Evolutionary conservation across 2,888 invertebrate species (phyloP), one percentile per base, ranked within the genome.

Genomic region (Rhagium mordax): DNA sequence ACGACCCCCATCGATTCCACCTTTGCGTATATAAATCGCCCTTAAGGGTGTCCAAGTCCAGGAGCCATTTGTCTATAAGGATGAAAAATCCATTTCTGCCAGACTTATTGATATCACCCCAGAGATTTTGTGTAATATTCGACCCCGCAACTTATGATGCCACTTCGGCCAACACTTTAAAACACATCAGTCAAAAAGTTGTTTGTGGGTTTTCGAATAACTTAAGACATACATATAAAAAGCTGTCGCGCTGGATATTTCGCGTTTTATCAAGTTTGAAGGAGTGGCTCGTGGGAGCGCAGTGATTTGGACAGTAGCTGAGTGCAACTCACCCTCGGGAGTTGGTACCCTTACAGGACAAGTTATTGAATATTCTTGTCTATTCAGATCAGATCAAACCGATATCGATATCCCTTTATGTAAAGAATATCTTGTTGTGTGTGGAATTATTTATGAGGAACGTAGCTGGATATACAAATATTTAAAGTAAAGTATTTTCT

Each of bases 1-100:
- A 61, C 60, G 33, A 53, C 48, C 65, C 70, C 68, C 57, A 51
- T 62, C 64, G 49, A 70, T 70, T 49, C 47, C 67, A 74, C 75
- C 75, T 78, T 66, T 70, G 70, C 71, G 67, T 68, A 71, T 61
- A 76, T 78, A 77, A 76, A 77, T 78, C 78, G 78, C 72, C 74
- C 81, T 83, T 82, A 80, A 83, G 85, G 84, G 84, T 82, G 82
- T 81, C 81, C 79, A 81, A 82, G 85, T 84, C 86, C 85, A 82
- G 85, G 82, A 84, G 85, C 86, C 86, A 87, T 87, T 87, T 87
- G 86, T 88, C 87, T 86, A 59, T 61, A 78, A 81, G 84, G 87
- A 88, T 88, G 88, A 88, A 88, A 88, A 88, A 88, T 88, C 88
- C 88, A 88, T 88, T 88, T 88, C 87, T 88, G 85, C 84, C 81